Evolutionary conservation across 2,113 vertebrate genomes (phyloP), one percentile per base, ranked within the genome.

Genomic region (Corythornis cristatus): DNA sequence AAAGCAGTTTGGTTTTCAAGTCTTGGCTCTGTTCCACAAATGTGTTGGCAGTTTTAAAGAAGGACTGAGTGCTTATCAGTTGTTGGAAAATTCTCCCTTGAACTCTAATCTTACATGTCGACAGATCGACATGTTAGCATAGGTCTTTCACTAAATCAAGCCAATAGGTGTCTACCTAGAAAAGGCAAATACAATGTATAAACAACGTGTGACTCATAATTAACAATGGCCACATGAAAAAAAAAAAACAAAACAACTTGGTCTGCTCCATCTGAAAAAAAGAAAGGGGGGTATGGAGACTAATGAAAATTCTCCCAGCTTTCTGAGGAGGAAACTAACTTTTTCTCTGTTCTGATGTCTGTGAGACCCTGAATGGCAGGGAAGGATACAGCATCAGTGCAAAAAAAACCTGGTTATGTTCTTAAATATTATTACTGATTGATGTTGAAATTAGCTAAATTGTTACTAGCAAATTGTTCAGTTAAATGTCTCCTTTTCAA

Each of bases 211-310:
- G 46, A 73, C 29, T 72, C 13, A 79, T 73, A 89, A 75, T 74
- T 73, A 76, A 4, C 20, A n/a, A 37, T 18, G 14, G 6, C 15
- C 11, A 15, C 42, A 23, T 26, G 26, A 76, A 78, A 58, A 79
- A 37, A 37, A 37, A 37, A 37, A 37, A 37, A 37, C 75, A 68
- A 33, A 21, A 31, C 23, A 35, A 45, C 7, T 51, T 26, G 1
- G 4, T 60, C 23, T 79, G 26, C 17, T 83, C 25, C 22, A 3
- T 65, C 76, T 90, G 33, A 42, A 70, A 72, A 71, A 56, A 77
- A 57, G 25, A 3, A 2, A 16, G 3, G 5, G 3, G 7, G 2
- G 0, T 31, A 28, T 46, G 11, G 17, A 68, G 7, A 21, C 4
- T 46, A 90, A 82, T n/a, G 8, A 82, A 72, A 88, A 84, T 50